Conservation (phyloP, 64 coral and sea anemone genomes). For the Pachyseris speciosa region DNA sequence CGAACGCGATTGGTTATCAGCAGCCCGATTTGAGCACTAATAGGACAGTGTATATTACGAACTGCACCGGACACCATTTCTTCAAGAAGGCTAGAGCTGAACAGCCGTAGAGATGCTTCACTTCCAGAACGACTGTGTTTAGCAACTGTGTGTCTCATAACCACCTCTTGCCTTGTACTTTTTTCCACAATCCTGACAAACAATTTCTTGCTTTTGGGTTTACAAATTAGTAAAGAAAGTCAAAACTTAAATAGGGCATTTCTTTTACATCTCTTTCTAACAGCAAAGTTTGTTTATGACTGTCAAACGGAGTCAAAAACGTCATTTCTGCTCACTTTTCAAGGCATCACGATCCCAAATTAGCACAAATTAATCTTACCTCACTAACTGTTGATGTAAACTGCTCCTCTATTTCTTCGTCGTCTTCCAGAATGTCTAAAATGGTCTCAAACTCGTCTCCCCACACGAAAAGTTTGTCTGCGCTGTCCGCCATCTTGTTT, state of each 20-base stretch:
- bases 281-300: neutral
- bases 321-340: neutral
- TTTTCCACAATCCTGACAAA: neutral
- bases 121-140: no score
- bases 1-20: no score
- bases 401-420: slow-evolving; percentile 6
- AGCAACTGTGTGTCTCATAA: no score
- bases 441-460: slow-evolving; percentile 6
- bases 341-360: slow-evolving; percentile 2
- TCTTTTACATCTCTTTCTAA: neutral
- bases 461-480: neutral
- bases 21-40: no score
- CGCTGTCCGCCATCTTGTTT: neutral
- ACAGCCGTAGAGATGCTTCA: no score
- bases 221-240: neutral
- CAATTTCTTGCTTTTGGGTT: neutral
- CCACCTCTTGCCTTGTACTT: no score
- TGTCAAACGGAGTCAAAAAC: no score
- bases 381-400: neutral
- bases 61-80: no score
- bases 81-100: no score
- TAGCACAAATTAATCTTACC: neutral
- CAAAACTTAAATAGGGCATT: neutral
- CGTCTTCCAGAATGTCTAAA: slow-evolving; percentile 12
- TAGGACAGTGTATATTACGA: no score